Percentiles rank a stretch among this genome's conserved stretches.
Conservation (phyloP, 2,797 vertebrate genomes). For the Chrosomus eos region DNA sequence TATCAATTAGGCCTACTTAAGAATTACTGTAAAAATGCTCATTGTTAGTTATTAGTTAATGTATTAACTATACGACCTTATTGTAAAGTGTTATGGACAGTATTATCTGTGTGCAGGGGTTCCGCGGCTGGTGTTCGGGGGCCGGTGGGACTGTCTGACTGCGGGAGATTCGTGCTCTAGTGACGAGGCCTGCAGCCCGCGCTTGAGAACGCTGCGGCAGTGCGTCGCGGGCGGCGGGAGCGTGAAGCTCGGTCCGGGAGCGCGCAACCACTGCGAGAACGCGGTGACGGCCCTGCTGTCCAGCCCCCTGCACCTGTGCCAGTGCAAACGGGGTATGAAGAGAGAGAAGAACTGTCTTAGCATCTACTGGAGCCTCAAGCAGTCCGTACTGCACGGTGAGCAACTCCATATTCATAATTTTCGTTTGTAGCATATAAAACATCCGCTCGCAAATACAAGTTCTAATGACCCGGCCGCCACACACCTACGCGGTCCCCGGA, state of each 20-base stretch:
- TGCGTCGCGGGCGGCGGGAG: constrained; percentile 90
- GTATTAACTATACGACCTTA: no score
- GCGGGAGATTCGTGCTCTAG: constrained; percentile 88
- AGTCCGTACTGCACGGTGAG: constrained; percentile 62
- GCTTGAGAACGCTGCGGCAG: constrained; percentile 88
- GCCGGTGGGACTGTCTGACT: constrained; percentile 85
- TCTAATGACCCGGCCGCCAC: constrained; percentile 1
- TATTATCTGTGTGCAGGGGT: constrained; percentile 72
- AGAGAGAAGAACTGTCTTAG: constrained; percentile 93
- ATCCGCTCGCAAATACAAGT: constrained; percentile 49
- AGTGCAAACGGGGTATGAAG: constrained; percentile 93
- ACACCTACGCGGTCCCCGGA: constrained; percentile 24
- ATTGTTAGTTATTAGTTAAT: neutral
- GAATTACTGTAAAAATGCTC: neutral
- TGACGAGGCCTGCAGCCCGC: constrained; percentile 88
- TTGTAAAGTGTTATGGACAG: neutral
- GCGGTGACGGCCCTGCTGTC: constrained; percentile 87
- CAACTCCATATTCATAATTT: neutral
- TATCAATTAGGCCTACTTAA: neutral
- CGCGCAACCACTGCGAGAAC: constrained; percentile 87
- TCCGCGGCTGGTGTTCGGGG: constrained; percentile 67
- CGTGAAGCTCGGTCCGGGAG: constrained; percentile 86
- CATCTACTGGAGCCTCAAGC: constrained; percentile 90
- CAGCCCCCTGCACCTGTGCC: constrained; percentile 89
- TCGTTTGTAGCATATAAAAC: constrained; percentile 28